These are phyloP conservation scores for Rhinolophus ferrumequinum DNA, from an alignment of 2,113 vertebrate genomes.

Conservation along the genomic window DNA sequence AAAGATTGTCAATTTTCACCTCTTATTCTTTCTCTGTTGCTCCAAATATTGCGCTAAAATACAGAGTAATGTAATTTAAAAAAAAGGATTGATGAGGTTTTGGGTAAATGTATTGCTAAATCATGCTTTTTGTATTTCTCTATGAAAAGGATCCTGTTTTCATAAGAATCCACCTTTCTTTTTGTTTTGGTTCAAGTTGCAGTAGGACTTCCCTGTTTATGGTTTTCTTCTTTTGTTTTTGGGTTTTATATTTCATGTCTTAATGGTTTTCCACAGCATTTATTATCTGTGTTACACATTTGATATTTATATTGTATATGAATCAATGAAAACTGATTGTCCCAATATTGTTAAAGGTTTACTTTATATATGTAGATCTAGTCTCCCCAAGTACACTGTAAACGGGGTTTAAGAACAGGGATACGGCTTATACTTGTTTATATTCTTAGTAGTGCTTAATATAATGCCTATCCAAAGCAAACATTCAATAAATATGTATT, in stretches of 20 bases:
- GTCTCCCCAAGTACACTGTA: not conserved
- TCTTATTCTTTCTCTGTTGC: not conserved
- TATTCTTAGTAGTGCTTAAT: not conserved
- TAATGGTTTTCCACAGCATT: not conserved
- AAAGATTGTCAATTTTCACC: not conserved
- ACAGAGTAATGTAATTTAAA: not conserved
- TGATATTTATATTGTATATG: conserved; percentile 1
- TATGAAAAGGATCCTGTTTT: not conserved
- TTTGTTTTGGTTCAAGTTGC: not conserved
- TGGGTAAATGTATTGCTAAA: not conserved
- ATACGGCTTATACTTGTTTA: not conserved
- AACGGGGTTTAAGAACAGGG: not conserved
- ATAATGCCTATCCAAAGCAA: not conserved
- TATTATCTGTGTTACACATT: not conserved
- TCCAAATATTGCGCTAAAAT: conserved; percentile 26
- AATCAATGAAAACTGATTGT: conserved; percentile 1
- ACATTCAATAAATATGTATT: not conserved
- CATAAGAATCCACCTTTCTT: not conserved
- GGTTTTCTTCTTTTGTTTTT: not conserved
- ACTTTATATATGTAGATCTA: not conserved
- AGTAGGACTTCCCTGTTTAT: not conserved
- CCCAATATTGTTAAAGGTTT: not conserved
- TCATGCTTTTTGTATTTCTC: not conserved
- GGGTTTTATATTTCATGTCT: not conserved
- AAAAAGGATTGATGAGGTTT: not conserved